phyloP scores from a whole-genome alignment of 2,113 vertebrate species.

The Rhadina sibilatrix region DNA sequence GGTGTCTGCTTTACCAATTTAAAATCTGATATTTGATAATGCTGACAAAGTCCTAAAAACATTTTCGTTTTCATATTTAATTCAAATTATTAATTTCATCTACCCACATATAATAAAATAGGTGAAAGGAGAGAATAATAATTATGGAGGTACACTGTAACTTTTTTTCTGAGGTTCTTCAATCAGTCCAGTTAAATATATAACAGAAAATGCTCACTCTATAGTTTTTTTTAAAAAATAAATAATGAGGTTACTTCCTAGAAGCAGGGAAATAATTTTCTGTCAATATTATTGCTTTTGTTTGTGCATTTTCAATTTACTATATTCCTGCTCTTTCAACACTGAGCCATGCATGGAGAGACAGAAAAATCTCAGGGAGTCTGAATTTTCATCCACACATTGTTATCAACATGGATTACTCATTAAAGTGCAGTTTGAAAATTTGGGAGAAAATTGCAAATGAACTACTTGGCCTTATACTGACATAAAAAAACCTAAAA shows the following conservation, averaged over 20 bases:
- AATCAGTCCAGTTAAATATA: not conserved
- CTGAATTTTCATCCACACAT: not conserved
- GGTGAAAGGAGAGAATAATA: not conserved
- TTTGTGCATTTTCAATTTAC: not conserved
- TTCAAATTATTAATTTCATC: not conserved
- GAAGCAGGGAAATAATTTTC: not conserved
- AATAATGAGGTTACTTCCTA: not conserved
- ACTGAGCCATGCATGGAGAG: rapidly evolving
- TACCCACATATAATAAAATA: not conserved
- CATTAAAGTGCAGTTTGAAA: not conserved
- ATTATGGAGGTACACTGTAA: not conserved
- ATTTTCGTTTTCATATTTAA: not conserved
- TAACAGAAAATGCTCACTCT: not conserved
- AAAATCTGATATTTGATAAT: not conserved
- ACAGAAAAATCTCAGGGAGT: not conserved
- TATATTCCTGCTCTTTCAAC: not conserved
- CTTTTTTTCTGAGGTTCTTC: not conserved
- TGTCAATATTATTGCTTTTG: not conserved
- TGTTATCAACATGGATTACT: not conserved
- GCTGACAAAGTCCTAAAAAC: not conserved
- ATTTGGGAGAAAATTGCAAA: not conserved
- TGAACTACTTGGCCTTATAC: not conserved
- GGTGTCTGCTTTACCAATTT: not conserved
- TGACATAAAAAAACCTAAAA: not conserved
- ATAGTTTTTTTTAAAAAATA: not conserved